Base-by-base conservation (phyloP, 2,797 vertebrate species). In the Allobates femoralis region DNA sequence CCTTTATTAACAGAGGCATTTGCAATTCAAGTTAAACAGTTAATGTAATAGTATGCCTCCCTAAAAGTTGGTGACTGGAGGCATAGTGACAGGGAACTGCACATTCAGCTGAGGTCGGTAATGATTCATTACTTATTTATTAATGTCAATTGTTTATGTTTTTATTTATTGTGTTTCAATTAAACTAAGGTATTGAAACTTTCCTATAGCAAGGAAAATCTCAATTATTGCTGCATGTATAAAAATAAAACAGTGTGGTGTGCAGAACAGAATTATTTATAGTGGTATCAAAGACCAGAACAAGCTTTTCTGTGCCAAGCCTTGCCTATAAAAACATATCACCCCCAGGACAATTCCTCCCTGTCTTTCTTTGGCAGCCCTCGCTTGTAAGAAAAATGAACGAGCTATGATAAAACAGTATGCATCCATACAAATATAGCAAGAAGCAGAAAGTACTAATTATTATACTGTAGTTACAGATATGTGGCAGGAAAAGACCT, bases 31-130 rank as follows among this genome's bases (percentile, higher is more conserved):
- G 73, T 51, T 51, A 60, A 56, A 46, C 66, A 74, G 76, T 62
- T 85, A 85, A 85, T 80, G 51, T 62, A 74, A 79, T 58, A 85
- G 26, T 30, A 71, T 50, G 66, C 32, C 21, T 58, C 30, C 37
- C 60, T 79, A 69, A 69, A 71, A 51, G 58, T 37, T 66, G 83
- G 66, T 66, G 67, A 84, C 69, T 55, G n/a, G 60, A 55, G 83
- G 60, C 56, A 84, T 76, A 19, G 56, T 64, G n/a, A 50, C 60
- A 56, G 46, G 81, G 81, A 58, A 73, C 56, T 58, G 64, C 21
- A 30, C 58, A 14, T 19, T 51, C 3, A 30, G 26, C n/a, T 60
- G n/a, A 12, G 34, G 23, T 16, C n/a, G 30, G 23, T 73, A 28
- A 46, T 23, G 62, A 41, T n/a, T n/a, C n/a, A n/a, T 55, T 26